phyloP scores from a whole-genome alignment of 1,140 invertebrate species.

The Aphaenogaster rudis region DNA sequence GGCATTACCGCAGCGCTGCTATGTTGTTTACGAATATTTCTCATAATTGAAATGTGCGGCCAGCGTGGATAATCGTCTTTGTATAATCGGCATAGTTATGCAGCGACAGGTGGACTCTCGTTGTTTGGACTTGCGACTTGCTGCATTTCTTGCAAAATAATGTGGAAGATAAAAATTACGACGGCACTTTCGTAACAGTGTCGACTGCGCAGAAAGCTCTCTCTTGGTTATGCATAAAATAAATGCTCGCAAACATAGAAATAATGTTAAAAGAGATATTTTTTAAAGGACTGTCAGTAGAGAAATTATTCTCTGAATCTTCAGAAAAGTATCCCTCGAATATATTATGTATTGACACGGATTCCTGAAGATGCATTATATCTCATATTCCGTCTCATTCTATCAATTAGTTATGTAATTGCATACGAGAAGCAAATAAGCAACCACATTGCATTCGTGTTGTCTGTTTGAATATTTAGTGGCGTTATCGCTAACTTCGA shows the following conservation, averaged over 20 bases:
- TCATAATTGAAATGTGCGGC: constrained; percentile 40
- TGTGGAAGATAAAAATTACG: constrained; percentile 17
- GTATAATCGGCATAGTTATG: constrained; percentile 37
- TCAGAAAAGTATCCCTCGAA: neutral
- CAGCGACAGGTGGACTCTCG: constrained; percentile 13
- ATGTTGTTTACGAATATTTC: constrained; percentile 48
- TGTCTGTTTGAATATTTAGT: constrained; percentile 10
- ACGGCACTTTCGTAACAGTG: neutral
- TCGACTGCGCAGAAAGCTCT: neutral
- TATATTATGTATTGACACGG: neutral
- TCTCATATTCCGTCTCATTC: too few species aligned
- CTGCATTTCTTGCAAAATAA: constrained; percentile 36
- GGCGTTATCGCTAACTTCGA: constrained; percentile 18
- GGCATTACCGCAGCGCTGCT: constrained; percentile 16
- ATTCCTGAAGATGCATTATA: neutral
- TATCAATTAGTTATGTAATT: constrained; percentile 6
- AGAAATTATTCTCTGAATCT: neutral
- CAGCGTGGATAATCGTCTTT: constrained; percentile 50
- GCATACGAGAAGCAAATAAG: neutral
- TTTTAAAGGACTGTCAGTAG: neutral
- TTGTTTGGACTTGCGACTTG: constrained; percentile 18
- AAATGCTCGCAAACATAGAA: constrained; percentile 1
- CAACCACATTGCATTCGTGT: neutral
- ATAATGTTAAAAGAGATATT: neutral
- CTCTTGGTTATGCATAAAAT: neutral